phyloP scores from a whole-genome alignment of 2,888 invertebrate species.

The Octonoba sinensis region DNA sequence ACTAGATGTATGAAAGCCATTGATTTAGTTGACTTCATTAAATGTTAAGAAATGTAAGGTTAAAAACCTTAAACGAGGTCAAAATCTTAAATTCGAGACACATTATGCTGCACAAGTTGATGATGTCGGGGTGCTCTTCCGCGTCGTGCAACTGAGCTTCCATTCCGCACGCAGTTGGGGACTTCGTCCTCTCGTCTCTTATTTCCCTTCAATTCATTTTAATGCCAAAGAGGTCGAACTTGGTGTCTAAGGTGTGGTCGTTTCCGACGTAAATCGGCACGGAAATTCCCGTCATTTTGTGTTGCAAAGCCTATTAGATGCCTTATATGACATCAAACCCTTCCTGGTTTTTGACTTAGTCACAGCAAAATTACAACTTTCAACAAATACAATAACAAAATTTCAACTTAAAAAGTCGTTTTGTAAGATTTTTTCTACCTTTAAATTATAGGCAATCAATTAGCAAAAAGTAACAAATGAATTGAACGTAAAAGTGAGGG shows the following conservation, averaged over 20 bases:
- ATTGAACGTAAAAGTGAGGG: no score
- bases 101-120: slow-evolving; percentile 20
- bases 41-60: not conserved
- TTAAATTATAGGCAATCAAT: no score
- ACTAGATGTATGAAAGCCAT: not conserved
- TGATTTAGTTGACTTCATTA: not conserved
- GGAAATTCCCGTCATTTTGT: no score
- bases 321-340: no score
- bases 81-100: slow-evolving; percentile 21
- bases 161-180: slow-evolving; percentile 28
- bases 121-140: slow-evolving; percentile 25
- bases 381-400: no score
- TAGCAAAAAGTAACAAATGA: no score
- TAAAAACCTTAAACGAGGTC: slow-evolving; percentile 38
- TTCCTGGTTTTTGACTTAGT: no score
- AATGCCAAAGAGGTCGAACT: not conserved
- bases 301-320: no score
- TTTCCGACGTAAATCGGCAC: not conserved
- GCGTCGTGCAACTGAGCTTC: slow-evolving; percentile 28
- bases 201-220: not conserved
- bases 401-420: no score
- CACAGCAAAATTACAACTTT: no score
- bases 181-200: not conserved
- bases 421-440: no score
- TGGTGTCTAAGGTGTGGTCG: slow-evolving; percentile 7